phyloP scores from a whole-genome alignment of 2,797 vertebrate species.

The Sebastiscus albofasciatus region DNA sequence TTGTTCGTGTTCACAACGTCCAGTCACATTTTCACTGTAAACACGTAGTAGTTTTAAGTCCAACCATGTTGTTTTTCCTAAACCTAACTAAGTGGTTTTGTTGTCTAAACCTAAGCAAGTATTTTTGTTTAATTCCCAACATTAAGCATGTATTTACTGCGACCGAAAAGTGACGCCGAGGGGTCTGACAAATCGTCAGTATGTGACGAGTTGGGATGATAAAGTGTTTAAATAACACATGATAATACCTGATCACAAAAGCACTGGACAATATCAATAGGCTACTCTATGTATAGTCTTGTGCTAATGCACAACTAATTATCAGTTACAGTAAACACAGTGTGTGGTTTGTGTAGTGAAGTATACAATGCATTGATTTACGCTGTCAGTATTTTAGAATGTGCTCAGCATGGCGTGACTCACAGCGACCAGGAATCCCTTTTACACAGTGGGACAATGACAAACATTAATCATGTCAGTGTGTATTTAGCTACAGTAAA shows the following conservation, averaged over 20 bases:
- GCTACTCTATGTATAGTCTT: neutral
- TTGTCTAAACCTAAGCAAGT: too few relatives aligned
- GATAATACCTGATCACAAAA: neutral
- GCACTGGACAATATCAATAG: neutral
- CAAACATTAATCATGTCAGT: constrained; percentile 1
- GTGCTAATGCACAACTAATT: neutral
- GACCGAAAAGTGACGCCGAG: too few relatives aligned
- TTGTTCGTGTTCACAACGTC: too few relatives aligned
- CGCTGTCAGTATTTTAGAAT: neutral
- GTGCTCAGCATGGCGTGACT: neutral
- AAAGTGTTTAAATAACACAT: neutral
- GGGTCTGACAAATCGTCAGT: fast-evolving
- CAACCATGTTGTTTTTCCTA: too few relatives aligned
- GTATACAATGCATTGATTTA: neutral
- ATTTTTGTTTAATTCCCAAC: too few relatives aligned
- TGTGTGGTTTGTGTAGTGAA: neutral
- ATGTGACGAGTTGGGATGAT: too few relatives aligned
- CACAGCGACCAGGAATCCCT: neutral
- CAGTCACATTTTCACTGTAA: too few relatives aligned
- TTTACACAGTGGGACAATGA: neutral
- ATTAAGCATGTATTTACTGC: too few relatives aligned
- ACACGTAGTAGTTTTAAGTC: too few relatives aligned
- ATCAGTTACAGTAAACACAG: neutral
- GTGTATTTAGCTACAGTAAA: constrained; percentile 10
- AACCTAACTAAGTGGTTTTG: too few relatives aligned